Evolutionary conservation across 2,797 vertebrate genomes (phyloP).

Genomic region (Anomalospiza imberbis): DNA sequence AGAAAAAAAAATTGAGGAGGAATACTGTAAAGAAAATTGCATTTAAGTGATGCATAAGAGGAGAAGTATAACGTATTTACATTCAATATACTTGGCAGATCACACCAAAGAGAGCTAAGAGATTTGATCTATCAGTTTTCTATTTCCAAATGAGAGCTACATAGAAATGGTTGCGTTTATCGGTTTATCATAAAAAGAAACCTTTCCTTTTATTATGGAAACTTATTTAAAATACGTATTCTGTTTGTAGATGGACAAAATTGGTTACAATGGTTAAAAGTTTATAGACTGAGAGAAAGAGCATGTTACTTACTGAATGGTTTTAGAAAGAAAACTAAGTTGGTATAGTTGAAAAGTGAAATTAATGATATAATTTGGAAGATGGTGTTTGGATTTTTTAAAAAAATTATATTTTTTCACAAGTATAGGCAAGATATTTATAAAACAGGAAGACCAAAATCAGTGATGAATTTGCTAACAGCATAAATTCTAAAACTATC

Average conservation of each 20-base stretch:
- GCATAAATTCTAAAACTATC: background rate
- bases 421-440: background rate
- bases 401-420: background rate
- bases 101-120: background rate
- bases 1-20: background rate
- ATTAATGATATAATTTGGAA: background rate
- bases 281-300: background rate
- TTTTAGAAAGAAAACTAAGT: background rate
- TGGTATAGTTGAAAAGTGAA: background rate
- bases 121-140: background rate
- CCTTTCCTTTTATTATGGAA: background rate
- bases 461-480: background rate
- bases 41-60: background rate
- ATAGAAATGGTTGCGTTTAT: background rate
- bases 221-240: background rate
- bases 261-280: background rate
- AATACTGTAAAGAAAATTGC: background rate
- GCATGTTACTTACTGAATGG: background rate
- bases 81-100: background rate
- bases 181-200: background rate
- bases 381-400: background rate
- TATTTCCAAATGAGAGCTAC: background rate
- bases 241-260: background rate
- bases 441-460: background rate
- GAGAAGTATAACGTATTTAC: background rate